These are phyloP conservation scores for Ctenosaura bakeri DNA, from an alignment of 2,797 vertebrate species.

Conservation along the genomic window DNA sequence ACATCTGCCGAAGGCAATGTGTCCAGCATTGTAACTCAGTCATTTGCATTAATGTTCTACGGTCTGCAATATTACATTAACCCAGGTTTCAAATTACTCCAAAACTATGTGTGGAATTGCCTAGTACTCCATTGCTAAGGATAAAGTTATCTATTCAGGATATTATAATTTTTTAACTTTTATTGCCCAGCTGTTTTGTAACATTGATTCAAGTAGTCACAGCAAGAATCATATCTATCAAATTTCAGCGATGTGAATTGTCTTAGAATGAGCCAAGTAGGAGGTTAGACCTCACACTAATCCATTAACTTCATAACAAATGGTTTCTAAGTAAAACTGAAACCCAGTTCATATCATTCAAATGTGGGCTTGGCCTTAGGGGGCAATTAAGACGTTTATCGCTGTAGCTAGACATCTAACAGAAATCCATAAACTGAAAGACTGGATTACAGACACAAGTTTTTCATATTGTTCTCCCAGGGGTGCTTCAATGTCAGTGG, in stretches of 20 bases:
- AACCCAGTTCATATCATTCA: neutral
- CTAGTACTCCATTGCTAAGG: slow-evolving; percentile 31
- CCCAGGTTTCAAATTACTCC: slow-evolving; percentile 60
- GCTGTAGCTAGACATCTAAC: neutral
- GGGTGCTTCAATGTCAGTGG: too few relatives aligned
- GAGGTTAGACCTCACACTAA: neutral
- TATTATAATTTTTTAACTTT: neutral
- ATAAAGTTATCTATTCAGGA: slow-evolving; percentile 7
- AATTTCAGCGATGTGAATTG: neutral
- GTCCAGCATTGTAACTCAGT: slow-evolving; percentile 59
- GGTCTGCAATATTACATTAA: slow-evolving; percentile 60
- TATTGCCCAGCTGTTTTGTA: neutral
- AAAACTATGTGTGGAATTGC: slow-evolving; percentile 54
- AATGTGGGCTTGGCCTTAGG: neutral
- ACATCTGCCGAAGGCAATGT: slow-evolving; percentile 47
- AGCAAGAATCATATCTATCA: too few relatives aligned
- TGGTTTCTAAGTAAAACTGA: neutral
- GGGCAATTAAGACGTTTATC: neutral
- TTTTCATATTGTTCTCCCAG: neutral
- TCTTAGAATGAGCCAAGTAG: neutral
- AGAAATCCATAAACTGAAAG: neutral
- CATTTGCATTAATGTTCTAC: slow-evolving; percentile 69
- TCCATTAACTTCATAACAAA: neutral
- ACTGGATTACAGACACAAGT: neutral
- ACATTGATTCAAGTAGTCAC: neutral